phyloP scores from a whole-genome alignment of 2,797 vertebrate species.

The Heteromormyrus szaboi region DNA sequence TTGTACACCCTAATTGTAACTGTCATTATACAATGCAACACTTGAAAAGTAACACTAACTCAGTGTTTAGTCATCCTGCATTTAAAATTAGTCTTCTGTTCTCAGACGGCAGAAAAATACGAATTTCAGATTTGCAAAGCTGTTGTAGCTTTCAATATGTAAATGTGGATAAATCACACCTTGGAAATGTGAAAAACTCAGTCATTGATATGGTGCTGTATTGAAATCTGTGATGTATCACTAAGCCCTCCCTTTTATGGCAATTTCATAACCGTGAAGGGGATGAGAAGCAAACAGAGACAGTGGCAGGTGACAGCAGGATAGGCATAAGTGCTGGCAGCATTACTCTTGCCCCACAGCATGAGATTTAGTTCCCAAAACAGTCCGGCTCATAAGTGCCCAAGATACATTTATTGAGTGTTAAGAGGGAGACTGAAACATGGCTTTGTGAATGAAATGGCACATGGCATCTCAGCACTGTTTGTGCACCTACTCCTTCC shows the following conservation, averaged over 20 bases:
- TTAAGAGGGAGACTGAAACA: not conserved
- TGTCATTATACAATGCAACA: not conserved
- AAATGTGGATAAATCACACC: conserved; percentile 17
- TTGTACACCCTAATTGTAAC: not conserved
- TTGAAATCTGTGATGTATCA: conserved; percentile 10
- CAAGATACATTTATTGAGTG: not conserved
- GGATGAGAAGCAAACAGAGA: conserved; percentile 18
- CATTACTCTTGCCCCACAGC: not conserved
- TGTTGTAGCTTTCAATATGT: conserved; percentile 9
- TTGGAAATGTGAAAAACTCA: not conserved
- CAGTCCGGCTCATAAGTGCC: conserved; percentile 4
- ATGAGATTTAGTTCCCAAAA: conserved; percentile 13
- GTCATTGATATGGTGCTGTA: not conserved
- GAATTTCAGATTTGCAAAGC: not conserved
- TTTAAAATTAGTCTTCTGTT: conserved; percentile 1
- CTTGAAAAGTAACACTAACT: not conserved
- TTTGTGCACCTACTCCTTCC: not conserved
- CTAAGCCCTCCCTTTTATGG: not conserved
- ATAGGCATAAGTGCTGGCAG: not conserved
- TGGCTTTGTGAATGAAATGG: not conserved
- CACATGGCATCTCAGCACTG: not conserved
- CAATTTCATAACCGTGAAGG: conserved; percentile 13
- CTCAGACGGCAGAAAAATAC: not conserved
- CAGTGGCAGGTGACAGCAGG: conserved; percentile 11
- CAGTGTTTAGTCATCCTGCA: conserved; percentile 5